Base-by-base conservation (phyloP, 2,888 invertebrate species). In the Brachyptera risi region DNA sequence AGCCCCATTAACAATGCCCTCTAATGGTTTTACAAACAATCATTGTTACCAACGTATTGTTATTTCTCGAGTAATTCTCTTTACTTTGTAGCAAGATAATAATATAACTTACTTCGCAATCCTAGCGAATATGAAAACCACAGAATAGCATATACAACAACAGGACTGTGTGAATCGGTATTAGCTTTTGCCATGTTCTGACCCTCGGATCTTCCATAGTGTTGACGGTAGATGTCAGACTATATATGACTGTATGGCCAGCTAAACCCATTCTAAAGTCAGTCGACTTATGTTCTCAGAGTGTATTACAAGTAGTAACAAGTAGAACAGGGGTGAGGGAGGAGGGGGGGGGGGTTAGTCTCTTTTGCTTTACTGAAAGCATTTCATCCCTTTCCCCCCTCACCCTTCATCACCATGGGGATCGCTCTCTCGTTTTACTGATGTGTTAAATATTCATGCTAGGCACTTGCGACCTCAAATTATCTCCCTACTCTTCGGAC, bases 391-490 rank as follows among this genome's bases (percentile, higher is more conserved):
- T 3, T 40, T 11, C 35, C 42, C 47, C 50, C 59, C 54, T 50
- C 59, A 59, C 49, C 60, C 60, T 57, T 49, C 51, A 49, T 56
- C 23, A 56, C 44, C 56, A 40, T 17, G 60, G 44, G 60, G 56
- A 59, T 59, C 59, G 51, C 59, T 23, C 59, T 38, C 49, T 58
- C 63, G 63, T 60, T 63, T 63, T 63, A 63, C 63, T 60, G 63
- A 54, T 56, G 63, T 61, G 64, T 62, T 64, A 64, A 64, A 64
- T 64, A 64, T 64, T 64, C 64, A 64, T 62, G 64, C 58, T 40
- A 47, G 58, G 60, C 62, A 60, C 64, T 64, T 64, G 64, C 59
- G 64, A 64, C 62, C 62, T 62, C 64, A 64, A 62, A 64, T 64
- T 64, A 64, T 62, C 64, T 64, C 58, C 61, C 42, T 26, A 60